Evolutionary conservation across 2,113 vertebrate genomes (phyloP), one percentile per base, ranked within the genome.

Genomic region (Gadus macrocephalus): DNA sequence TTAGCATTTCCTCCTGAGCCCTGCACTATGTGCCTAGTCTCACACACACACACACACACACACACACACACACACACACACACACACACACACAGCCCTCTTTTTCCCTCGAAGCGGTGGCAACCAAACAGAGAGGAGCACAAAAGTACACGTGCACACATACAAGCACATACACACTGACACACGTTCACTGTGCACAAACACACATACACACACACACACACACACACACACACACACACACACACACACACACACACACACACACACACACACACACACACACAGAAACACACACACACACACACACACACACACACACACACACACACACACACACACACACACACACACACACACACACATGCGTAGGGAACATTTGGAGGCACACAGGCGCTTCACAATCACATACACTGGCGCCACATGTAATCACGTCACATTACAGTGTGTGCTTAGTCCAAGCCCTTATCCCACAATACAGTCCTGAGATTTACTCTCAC

Each of bases 361-460:
- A 49, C 42, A 49, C 42, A 49, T 14, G 12, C 12, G 42, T 14
- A 49, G 8, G 42, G 42, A 2, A 2, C 42, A 49, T 9, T 9
- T 9, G 12, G 9, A 49, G 9, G 42, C 42, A 49, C 42, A 49
- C 42, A 49, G 42, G 42, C 42, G 8, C 42, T 49, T 11, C 42
- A 49, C 42, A 49, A 49, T 49, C 42, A 35, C 61, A 62, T 25
- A 38, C 42, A 53, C 61, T 14, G 4, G 16, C 67, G 78, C 68
- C 78, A 81, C 53, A 67, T 78, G 56, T 63, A 78, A 80, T 80
- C 74, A 67, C 69, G 53, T 76, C 66, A 73, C 35, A 71, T 81
- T 73, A 71, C 70, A 63, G 66, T 83, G 71, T 76, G 63, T 69
- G 66, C 72, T 79, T 70, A 76, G 71, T 63, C 79, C 53, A 69